Conservation (phyloP, 1,140 invertebrate genomes). For the Bilobella aurantiaca region DNA sequence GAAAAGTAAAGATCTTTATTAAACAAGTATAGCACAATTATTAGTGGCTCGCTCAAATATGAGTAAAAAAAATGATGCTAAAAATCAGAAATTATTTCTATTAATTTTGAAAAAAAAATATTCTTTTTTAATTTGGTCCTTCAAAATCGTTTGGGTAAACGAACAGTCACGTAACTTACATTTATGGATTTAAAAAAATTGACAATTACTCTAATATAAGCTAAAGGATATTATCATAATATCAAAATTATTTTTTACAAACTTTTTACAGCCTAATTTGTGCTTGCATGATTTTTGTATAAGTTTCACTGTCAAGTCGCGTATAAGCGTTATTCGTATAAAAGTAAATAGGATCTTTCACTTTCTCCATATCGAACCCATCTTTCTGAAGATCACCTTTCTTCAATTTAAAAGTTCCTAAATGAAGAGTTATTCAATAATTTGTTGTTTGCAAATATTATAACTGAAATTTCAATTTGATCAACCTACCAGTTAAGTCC, state of each 20-base stretch:
- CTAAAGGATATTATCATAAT: too few relatives aligned
- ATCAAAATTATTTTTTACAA: slow-evolving; percentile 4
- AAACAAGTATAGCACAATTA: too few relatives aligned
- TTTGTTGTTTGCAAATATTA: neutral
- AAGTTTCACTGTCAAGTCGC: neutral
- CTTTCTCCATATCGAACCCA: neutral
- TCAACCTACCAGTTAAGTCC: slow-evolving; percentile 62
- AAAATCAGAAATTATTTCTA: too few relatives aligned
- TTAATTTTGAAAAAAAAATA: too few relatives aligned
- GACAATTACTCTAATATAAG: too few relatives aligned
- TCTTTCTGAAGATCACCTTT: neutral
- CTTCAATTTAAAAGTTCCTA: neutral
- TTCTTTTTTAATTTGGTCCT: too few relatives aligned
- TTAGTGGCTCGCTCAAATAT: too few relatives aligned
- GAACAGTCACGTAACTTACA: too few relatives aligned
- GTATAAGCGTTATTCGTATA: neutral
- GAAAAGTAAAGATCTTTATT: too few relatives aligned
- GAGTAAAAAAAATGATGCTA: too few relatives aligned
- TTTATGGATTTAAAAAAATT: too few relatives aligned
- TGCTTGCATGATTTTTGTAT: neutral
- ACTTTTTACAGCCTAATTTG: neutral
- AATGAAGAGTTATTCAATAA: neutral
- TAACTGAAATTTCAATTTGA: neutral
- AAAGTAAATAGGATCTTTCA: neutral
- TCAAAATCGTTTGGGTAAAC: too few relatives aligned